Conservation (phyloP, 92 coral and sea anemone species). For the Plumapathes pennacea region DNA sequence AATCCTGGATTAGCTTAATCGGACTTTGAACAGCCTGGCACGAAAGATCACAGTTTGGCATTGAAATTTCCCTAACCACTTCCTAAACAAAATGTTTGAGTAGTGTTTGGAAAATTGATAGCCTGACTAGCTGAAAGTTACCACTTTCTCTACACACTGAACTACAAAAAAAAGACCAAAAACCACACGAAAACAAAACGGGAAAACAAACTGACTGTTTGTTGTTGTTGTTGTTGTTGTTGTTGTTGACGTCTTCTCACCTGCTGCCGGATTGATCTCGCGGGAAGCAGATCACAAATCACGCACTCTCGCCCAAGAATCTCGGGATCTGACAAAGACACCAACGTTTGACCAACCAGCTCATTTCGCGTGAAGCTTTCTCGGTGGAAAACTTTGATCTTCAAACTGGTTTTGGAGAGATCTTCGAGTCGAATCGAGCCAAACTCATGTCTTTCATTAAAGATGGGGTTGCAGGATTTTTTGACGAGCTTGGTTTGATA, state of each 20-base stretch:
- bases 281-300: conserved; percentile 20
- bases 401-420: conserved; percentile 46
- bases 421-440: conserved; percentile 40
- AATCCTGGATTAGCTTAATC: too few relatives aligned
- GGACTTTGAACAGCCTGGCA: too few relatives aligned
- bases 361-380: conserved; percentile 57
- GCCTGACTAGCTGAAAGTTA: too few relatives aligned
- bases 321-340: conserved; percentile 43
- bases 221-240: too few relatives aligned
- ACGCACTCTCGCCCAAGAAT: conserved; percentile 33
- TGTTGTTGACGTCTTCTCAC: conserved; percentile 4
- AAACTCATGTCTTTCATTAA: conserved; percentile 60
- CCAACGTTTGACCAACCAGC: conserved; percentile 54
- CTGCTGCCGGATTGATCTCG: conserved; percentile 31
- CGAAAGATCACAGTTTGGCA: too few relatives aligned
- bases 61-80: too few relatives aligned
- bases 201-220: too few relatives aligned
- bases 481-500: conserved; percentile 71
- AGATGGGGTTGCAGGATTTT: conserved; percentile 85
- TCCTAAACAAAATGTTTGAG: too few relatives aligned
- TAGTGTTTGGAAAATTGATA: too few relatives aligned
- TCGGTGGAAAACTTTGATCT: conserved; percentile 56
- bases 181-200: too few relatives aligned
- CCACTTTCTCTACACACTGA: too few relatives aligned
- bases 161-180: too few relatives aligned